Percentiles rank a stretch among this genome's conserved stretches.
Conservation (phyloP, 2,113 vertebrate species). For the Catharus fuscescens region DNA sequence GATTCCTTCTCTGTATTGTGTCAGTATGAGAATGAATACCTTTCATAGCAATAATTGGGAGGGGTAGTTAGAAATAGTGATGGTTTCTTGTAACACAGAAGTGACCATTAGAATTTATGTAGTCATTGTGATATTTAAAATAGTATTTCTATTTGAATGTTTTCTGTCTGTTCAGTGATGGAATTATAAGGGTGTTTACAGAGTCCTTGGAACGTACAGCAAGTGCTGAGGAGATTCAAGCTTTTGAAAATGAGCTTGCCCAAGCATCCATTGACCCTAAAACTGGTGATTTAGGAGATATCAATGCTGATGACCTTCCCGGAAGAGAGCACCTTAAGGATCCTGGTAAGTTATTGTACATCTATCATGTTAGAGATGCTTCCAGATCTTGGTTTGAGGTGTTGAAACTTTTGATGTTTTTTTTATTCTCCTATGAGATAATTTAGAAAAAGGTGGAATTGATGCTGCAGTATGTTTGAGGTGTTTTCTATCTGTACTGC, state of each 20-base stretch:
- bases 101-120: background rate
- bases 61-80: background rate
- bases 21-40: background rate
- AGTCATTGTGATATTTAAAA: background rate
- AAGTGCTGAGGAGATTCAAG: slow-evolving; percentile 86
- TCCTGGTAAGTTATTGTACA: slow-evolving; percentile 76
- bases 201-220: slow-evolving; percentile 86
- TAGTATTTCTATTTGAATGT: background rate
- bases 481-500: background rate
- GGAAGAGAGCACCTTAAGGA: slow-evolving; percentile 92
- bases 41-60: background rate
- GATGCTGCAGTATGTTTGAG: background rate
- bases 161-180: slow-evolving; percentile 81
- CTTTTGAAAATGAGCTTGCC: slow-evolving; percentile 94
- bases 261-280: slow-evolving; percentile 92
- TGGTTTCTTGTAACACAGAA: background rate
- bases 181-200: slow-evolving; percentile 94
- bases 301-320: slow-evolving; percentile 90
- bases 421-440: background rate
- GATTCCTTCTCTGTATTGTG: background rate
- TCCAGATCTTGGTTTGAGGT: background rate
- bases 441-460: background rate
- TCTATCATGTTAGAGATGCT: background rate
- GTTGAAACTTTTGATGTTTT: background rate
- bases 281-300: slow-evolving; percentile 92